Base-by-base conservation (phyloP, 2,888 invertebrate species). In the Euplagia quadripunctaria region DNA sequence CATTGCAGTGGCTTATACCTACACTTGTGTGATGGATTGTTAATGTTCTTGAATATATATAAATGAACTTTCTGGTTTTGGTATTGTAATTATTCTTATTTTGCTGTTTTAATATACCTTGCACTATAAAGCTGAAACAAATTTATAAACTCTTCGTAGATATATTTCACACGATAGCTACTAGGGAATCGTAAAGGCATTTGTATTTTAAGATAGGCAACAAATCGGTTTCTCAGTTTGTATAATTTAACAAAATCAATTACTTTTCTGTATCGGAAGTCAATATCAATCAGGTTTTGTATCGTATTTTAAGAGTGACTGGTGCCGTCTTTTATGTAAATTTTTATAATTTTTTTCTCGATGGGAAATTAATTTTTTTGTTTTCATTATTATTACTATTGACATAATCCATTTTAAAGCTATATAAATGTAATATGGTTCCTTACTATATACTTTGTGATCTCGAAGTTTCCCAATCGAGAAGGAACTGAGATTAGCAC, bases 291-390 rank as follows among this genome's bases (percentile, higher is more conserved):
- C 58, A 46, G 14, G 16, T 61, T 61, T 61, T 68, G 46, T 69
- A 49, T 17, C 16, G 49, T 82, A 75, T 74, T 82, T 76, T 82
- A 80, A 83, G 82, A 82, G 79, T 84, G 74, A 77, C 77, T 73
- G 80, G 82, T 82, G 79, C 77, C 79, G 76, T 82, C 77, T 74
- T 82, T 79, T 81, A 79, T 85, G 84, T 85, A 82, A 83, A 85
- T 78, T 78, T 74, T 69, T 85, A 75, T 74, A 70, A 70, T 73
- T 80, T 73, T 81, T 73, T 81, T 81, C 74, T 78, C 78, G 75
- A 79, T 75, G 80, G 80, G 78, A 77, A 78, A 76, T 73, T 81
- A 74, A 73, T 52, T 11, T 65, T 46, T 4, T 58, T 58, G 5
- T 58, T 58, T 20, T 58, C 20, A 31, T 58, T 14, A n/a, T n/a